Conservation (phyloP, 2,888 invertebrate species). For the Synanthedon tipuliformis region DNA sequence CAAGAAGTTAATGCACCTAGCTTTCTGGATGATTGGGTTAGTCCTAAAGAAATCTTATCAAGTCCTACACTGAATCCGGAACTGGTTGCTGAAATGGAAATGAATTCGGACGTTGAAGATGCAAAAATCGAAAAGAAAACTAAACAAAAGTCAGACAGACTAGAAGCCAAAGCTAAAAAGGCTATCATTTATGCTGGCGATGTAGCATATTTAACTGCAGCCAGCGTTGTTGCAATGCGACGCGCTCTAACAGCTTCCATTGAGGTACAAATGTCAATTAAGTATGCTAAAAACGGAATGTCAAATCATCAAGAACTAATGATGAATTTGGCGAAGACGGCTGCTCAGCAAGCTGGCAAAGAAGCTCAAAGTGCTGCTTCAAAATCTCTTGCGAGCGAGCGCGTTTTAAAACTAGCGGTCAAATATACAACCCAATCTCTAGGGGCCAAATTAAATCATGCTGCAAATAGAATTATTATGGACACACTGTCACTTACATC, state of each 20-base stretch:
- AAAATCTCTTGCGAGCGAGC: conserved; percentile 52
- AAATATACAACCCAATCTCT: conserved; percentile 58
- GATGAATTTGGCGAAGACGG: conserved; percentile 64
- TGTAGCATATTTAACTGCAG: conserved; percentile 58
- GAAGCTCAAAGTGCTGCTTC: conserved; percentile 59
- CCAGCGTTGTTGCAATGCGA: conserved; percentile 58
- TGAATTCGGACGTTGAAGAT: conserved; percentile 47
- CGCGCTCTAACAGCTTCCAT: conserved; percentile 60
- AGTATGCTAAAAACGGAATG: conserved; percentile 56
- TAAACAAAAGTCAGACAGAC: conserved; percentile 45
- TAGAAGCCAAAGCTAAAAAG: conserved; percentile 59
- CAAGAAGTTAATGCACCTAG: conserved; percentile 37
- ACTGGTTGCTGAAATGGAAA: conserved; percentile 49
- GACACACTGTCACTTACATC: conserved; percentile 55
- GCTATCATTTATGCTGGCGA: conserved; percentile 63
- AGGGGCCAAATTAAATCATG: conserved; percentile 56
- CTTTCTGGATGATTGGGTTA: conserved; percentile 47
- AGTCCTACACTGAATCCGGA: conserved; percentile 40
- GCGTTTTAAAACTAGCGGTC: conserved; percentile 52
- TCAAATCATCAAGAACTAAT: conserved; percentile 58
- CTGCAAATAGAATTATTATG: conserved; percentile 60
- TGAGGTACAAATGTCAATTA: conserved; percentile 61
- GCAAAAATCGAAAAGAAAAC: conserved; percentile 42
- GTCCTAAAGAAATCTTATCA: conserved; percentile 36
- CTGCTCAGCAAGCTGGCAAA: conserved; percentile 62